Evolutionary conservation across 2,797 vertebrate genomes (phyloP), one percentile per base, ranked within the genome.

Genomic region (Gallinago solitaria): DNA sequence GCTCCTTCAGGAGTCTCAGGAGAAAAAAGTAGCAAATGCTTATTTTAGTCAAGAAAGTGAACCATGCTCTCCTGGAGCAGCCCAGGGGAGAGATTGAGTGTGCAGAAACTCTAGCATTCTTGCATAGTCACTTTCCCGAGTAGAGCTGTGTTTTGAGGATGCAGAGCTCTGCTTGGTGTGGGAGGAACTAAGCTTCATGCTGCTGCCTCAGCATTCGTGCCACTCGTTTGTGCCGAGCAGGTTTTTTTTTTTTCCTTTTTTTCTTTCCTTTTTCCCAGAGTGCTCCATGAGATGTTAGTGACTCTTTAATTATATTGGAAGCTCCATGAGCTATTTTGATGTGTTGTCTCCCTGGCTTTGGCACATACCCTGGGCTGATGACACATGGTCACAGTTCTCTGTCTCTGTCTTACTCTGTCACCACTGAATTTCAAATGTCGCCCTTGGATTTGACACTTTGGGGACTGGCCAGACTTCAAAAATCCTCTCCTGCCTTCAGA

Each of bases 371-470:
- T 74, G 54, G 77, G 64, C 79, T 92, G 91, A 95, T 96, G 95
- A 95, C 91, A 97, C 94, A 94, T 70, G 91, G 96, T 84, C 94
- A 83, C 73, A 69, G 45, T 86, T 96, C 69, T 96, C 87, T n/a
- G 48, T 96, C 90, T 96, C 85, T 96, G 87, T 95, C 94, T 94
- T 93, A 69, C 56, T 88, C 79, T 95, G 83, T 96, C 95, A 97
- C 69, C 60, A 51, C 6, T 84, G 91, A 89, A 96, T 97, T 97
- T 97, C 93, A 92, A 87, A 85, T 86, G 84, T 90, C 0, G 69
- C 93, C 96, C 96, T 96, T 97, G 97, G 83, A 94, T 92, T 88
- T 97, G 96, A 96, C 93, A 93, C 83, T 53, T 30, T 85, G 90
- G 89, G 95, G 83, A 95, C 87, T 86, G 94, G 79, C 83, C 89